Conservation (phyloP, 2,888 invertebrate species). For the Ferdinandea cuprea region DNA sequence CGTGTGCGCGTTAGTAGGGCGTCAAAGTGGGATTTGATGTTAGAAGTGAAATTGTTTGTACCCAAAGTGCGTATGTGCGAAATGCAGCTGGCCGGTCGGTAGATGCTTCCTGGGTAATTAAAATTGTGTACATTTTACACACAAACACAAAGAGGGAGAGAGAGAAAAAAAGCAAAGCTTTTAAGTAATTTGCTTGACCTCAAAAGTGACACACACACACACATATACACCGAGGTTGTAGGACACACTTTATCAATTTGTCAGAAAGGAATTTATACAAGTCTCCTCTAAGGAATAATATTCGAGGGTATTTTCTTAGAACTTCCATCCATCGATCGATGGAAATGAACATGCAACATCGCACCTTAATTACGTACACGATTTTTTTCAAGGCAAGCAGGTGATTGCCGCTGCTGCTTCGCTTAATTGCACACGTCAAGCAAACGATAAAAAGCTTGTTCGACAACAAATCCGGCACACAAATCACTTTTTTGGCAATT, state of each 20-base stretch:
- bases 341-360: slow-evolving; percentile 12
- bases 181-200: slow-evolving; percentile 12
- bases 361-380: slow-evolving; percentile 16
- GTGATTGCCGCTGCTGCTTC: neutral
- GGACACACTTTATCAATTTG: slow-evolving; percentile 35
- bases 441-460: neutral
- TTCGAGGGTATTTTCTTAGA: neutral
- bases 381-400: slow-evolving; percentile 1
- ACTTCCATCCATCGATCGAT: neutral
- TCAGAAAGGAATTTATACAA: slow-evolving; percentile 7
- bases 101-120: slow-evolving; percentile 13
- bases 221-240: neutral
- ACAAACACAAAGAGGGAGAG: too few species aligned
- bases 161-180: slow-evolving; percentile 2
- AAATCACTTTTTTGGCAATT: slow-evolving; percentile 23
- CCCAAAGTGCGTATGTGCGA: slow-evolving; percentile 12
- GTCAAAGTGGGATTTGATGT: slow-evolving; percentile 71
- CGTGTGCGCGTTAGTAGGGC: slow-evolving; percentile 59
- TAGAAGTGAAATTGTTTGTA: slow-evolving; percentile 65
- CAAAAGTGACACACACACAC: slow-evolving; percentile 1
- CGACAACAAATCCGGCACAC: slow-evolving; percentile 10
- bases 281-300: neutral
- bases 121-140: slow-evolving; percentile 11
- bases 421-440: neutral
- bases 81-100: slow-evolving; percentile 9